Evolutionary conservation across 2,113 vertebrate genomes (phyloP), one percentile per base, ranked within the genome.

Genomic region (Rafetus swinhoei): DNA sequence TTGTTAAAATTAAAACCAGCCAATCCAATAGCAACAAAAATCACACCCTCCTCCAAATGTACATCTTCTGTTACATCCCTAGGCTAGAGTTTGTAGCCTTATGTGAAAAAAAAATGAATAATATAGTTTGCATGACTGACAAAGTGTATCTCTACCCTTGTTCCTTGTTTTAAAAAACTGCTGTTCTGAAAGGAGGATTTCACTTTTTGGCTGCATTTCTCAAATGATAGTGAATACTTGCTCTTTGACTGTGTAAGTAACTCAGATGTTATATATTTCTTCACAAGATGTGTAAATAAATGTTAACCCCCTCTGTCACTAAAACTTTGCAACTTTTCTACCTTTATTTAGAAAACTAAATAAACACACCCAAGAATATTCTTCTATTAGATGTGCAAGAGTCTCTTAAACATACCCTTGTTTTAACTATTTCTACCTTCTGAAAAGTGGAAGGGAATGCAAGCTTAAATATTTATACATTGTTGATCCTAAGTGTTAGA

Each of bases 131-230:
- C 21, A 39, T 76, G 18, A 39, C 69, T 35, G n/a, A 13, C 35
- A 76, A 21, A 57, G 35, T 24, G 32, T 45, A 3, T 39, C 72
- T 50, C 24, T 76, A 39, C 35, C 39, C 45, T 76, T 45, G 35
- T 76, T 76, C 72, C 4, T 29, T 50, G 88, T 14, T 85, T 95
- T 91, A 88, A 90, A 45, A 95, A 97, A 82, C 22, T 11, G 24
- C 57, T 88, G 24, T 69, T 96, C 90, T 87, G 87, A 90, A 94
- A 94, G 7, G 22, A 82, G 27, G 25, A 89, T 95, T 90, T 94
- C 0, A 3, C 65, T 50, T 56, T 83, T 91, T 50, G 22, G 39
- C 74, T 76, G 74, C 22, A 45, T 76, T 74, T 93, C 27, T 0
- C 1, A 53, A 86, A 65, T 35, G 35, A 11, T 45, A 45, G 21